phyloP scores from a whole-genome alignment of 2,113 vertebrate genomes.

The Varanus salvator region DNA sequence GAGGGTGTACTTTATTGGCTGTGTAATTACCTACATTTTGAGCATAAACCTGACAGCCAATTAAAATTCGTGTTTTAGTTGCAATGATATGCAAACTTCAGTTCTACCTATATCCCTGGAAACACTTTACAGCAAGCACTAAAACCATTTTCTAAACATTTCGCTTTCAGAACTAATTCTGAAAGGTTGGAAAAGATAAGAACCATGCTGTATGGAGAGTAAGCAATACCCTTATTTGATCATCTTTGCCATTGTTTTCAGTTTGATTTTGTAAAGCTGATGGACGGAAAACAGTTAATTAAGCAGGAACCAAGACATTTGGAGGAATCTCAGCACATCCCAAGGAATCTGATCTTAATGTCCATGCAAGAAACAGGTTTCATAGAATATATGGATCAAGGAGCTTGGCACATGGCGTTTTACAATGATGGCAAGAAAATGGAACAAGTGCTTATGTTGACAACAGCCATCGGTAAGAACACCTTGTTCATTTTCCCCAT shows the following conservation, averaged over 20 bases:
- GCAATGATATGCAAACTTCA: background rate
- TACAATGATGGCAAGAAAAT: slow-evolving; percentile 96
- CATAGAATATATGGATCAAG: slow-evolving; percentile 97
- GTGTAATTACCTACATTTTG: slow-evolving; percentile 1
- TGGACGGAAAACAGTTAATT: slow-evolving; percentile 95
- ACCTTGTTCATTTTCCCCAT: background rate
- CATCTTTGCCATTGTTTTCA: slow-evolving; percentile 74
- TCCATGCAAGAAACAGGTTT: slow-evolving; percentile 94
- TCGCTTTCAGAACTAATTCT: background rate
- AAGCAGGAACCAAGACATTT: slow-evolving; percentile 85
- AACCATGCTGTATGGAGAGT: background rate
- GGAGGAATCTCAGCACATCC: slow-evolving; percentile 83
- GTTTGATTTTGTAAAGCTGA: slow-evolving; percentile 98
- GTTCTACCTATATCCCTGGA: background rate
- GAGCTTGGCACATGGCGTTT: slow-evolving; percentile 95
- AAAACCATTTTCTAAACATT: background rate
- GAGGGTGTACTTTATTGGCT: background rate
- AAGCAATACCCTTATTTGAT: slow-evolving; percentile 35
- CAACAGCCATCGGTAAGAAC: slow-evolving; percentile 90
- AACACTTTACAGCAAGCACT: background rate
- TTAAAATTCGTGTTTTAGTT: background rate
- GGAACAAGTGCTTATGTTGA: slow-evolving; percentile 92
- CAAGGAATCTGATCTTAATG: slow-evolving; percentile 90
- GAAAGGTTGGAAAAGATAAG: background rate
- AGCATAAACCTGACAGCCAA: background rate